These are phyloP conservation scores for Paguma larvata DNA, from an alignment of 2,797 vertebrate genomes.

Conservation along the genomic window DNA sequence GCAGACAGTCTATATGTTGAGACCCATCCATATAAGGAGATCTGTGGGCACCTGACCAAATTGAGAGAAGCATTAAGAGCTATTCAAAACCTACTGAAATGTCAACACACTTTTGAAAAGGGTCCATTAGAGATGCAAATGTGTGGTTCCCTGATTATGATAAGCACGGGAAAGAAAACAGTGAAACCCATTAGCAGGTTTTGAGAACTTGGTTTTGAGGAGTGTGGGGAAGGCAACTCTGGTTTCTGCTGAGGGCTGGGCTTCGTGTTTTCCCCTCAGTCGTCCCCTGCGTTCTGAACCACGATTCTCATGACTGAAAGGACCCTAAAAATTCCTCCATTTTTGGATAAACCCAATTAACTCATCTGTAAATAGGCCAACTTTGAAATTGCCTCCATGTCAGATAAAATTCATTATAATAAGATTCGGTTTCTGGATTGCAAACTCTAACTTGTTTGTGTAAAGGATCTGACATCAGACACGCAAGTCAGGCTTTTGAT, in stretches of 20 bases:
- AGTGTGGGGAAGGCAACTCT: constrained; percentile 13
- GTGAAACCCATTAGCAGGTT: constrained; percentile 84
- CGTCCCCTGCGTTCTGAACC: constrained; percentile 35
- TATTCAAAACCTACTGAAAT: constrained; percentile 79
- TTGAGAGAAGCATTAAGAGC: constrained; percentile 76
- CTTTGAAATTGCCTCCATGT: constrained; percentile 60
- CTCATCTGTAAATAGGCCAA: constrained; percentile 59
- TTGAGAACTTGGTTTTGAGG: constrained; percentile 71
- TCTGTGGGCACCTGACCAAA: constrained; percentile 78
- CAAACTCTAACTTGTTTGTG: constrained; percentile 39
- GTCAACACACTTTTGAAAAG: constrained; percentile 84
- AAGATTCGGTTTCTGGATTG: constrained; percentile 75
- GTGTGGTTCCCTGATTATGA: constrained; percentile 79
- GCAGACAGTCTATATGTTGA: constrained; percentile 67
- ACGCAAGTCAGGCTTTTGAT: constrained; percentile 55
- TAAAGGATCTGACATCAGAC: constrained; percentile 44
- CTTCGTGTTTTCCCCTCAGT: neutral
- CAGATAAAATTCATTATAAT: constrained; percentile 81
- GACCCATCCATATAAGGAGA: constrained; percentile 80
- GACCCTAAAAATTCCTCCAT: constrained; percentile 37
- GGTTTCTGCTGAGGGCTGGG: constrained; percentile 72
- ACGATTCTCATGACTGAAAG: constrained; percentile 47
- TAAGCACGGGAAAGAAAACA: constrained; percentile 85
- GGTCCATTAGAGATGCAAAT: constrained; percentile 85
- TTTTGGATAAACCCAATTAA: constrained; percentile 74